These are phyloP conservation scores for Charaxes varanes DNA, from an alignment of 1,140 invertebrate genomes.

Conservation along the genomic window DNA sequence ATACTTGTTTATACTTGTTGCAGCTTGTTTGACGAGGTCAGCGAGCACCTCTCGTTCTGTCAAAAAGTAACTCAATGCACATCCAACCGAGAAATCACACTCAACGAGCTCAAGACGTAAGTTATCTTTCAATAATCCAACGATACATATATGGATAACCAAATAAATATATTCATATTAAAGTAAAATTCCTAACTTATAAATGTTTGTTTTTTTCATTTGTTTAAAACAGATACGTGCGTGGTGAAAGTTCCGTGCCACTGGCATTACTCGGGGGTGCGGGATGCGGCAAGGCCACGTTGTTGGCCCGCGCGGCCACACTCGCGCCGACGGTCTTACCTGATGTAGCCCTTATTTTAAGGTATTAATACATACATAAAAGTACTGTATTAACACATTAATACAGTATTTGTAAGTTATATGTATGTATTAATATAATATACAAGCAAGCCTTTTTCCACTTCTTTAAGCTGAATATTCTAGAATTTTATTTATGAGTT, in stretches of 20 bases:
- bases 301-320: constrained; percentile 79
- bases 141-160: not conserved
- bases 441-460: no score
- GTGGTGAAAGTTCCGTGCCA: constrained; percentile 77
- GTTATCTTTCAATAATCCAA: constrained; percentile 21
- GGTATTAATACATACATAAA: constrained; percentile 29
- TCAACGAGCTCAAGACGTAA: constrained; percentile 80
- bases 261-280: constrained; percentile 84
- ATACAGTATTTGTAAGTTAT: no score
- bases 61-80: constrained; percentile 79
- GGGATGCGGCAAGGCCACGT: constrained; percentile 87
- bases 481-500: no score
- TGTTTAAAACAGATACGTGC: constrained; percentile 78
- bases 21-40: constrained; percentile 81
- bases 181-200: not conserved
- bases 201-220: constrained; percentile 1
- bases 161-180: not conserved
- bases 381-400: no score
- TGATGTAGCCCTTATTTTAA: constrained; percentile 70
- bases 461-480: no score
- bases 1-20: constrained; percentile 27
- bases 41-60: constrained; percentile 79
- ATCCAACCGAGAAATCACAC: constrained; percentile 76
- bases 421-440: no score
- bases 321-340: constrained; percentile 79